A percentile compares a stretch with the other conserved stretches of the same genome.
Evolutionary conservation across 1,140 invertebrate species (phyloP).

Genomic region (Leptinotarsa undecemlineata): DNA sequence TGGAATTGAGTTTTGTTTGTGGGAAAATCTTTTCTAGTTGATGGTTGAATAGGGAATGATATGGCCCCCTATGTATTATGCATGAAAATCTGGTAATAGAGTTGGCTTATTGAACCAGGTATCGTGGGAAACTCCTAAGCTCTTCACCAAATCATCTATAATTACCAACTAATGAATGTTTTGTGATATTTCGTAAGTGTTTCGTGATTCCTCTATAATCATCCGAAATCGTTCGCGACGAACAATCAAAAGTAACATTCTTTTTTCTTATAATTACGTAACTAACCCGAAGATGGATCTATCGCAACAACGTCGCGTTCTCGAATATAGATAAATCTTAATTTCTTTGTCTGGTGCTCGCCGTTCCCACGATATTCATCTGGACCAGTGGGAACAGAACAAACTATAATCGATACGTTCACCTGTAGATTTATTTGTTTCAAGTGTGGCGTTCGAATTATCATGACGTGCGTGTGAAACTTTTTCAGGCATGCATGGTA

Average conservation of each 20-base stretch:
- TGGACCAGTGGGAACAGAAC: slow-evolving; percentile 1
- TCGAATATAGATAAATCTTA: background rate
- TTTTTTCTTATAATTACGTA: slow-evolving; percentile 7
- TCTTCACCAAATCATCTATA: background rate
- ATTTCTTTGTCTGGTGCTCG: background rate
- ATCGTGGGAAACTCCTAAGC: background rate
- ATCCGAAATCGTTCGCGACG: background rate
- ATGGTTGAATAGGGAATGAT: too few relatives aligned
- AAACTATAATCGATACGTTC: slow-evolving; percentile 4
- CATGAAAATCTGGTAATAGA: too few relatives aligned
- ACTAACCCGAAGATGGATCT: background rate
- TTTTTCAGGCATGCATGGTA: background rate
- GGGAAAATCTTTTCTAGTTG: too few relatives aligned
- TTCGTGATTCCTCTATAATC: background rate
- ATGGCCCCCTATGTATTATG: too few relatives aligned
- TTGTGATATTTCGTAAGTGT: background rate
- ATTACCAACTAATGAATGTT: slow-evolving; percentile 2
- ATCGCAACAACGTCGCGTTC: background rate
- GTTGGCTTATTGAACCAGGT: background rate
- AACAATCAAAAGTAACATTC: background rate
- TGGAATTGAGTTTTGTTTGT: too few relatives aligned
- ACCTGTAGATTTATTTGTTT: slow-evolving; percentile 6
- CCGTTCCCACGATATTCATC: slow-evolving; percentile 1
- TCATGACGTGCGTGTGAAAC: slow-evolving; percentile 2
- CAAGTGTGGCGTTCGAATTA: slow-evolving; percentile 1